Base-by-base conservation (phyloP, 2,113 vertebrate genomes). In the Boulengeromyrus knoepffleri region DNA sequence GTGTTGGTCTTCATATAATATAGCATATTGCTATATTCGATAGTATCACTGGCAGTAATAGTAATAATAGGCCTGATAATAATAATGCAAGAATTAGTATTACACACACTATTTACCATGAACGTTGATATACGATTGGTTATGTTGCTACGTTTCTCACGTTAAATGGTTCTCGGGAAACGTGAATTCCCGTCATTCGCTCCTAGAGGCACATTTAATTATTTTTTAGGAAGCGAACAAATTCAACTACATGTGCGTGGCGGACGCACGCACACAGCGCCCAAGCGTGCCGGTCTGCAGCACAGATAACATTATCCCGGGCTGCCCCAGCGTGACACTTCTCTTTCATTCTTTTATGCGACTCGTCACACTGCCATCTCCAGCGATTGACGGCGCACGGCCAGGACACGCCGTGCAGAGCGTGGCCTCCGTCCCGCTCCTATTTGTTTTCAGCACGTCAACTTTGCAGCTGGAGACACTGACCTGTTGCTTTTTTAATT, bases 281-380 rank as follows among this genome's bases (percentile, higher is more conserved):
- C 31, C 45, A 39, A n/a, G 87, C 39, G 17, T 45, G 62, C 70
- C 19, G 85, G 21, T 45, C 49, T 21, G 27, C 24, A 42, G 87
- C 88, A 50, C 89, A 88, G 88, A 74, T 89, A 88, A 85, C 85
- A 66, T 88, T 88, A 90, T 90, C 66, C 88, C 52, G 53, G 46
- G 6, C 21, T 74, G 83, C 80, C 90, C 49, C 45, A 39, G 47
- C 24, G 39, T 85, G 89, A 88, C 85, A 83, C 87, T 90, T 92
- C 90, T 91, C 88, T 88, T 85, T 49, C 17, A 36, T 53, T 70
- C 89, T 92, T 92, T 91, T 89, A 91, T n/a, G 45, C 56, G 50
- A 70, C 92, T 91, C 91, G 90, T 91, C 90, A 92, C 91, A 90
- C 89, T 36, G 74, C 47, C 66, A 89, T 88, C 91, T 89, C 50